phyloP scores from a whole-genome alignment of 2,797 vertebrate genomes.

The Octomys mimax region DNA sequence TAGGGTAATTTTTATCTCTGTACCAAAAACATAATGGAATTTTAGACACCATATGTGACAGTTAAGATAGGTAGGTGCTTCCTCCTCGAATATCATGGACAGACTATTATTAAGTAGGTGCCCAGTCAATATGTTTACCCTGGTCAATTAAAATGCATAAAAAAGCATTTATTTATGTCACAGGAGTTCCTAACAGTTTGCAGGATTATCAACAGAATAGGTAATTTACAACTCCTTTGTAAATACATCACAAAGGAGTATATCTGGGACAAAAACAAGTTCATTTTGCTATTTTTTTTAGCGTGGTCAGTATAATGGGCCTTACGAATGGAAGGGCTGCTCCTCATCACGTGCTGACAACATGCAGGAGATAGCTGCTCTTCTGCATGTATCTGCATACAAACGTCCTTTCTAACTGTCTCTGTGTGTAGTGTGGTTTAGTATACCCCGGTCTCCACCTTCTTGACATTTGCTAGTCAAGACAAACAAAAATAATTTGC shows the following conservation, averaged over 20 bases:
- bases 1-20: slow-evolving; percentile 30
- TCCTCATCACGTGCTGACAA: neutral
- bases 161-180: slow-evolving; percentile 47
- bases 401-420: neutral
- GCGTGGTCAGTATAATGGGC: neutral
- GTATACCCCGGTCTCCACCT: neutral
- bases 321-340: neutral
- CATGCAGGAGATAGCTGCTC: neutral
- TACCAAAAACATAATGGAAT: neutral
- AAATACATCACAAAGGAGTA: neutral
- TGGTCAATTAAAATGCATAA: slow-evolving; percentile 25
- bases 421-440: neutral
- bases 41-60: slow-evolving; percentile 28
- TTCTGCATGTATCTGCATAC: neutral
- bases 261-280: neutral
- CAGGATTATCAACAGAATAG: slow-evolving; percentile 22
- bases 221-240: neutral
- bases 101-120: slow-evolving; percentile 22
- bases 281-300: slow-evolving; percentile 29
- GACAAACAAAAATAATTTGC: slow-evolving; percentile 62
- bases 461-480: slow-evolving; percentile 56
- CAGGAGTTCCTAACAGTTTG: neutral
- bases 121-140: slow-evolving; percentile 30
- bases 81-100: slow-evolving; percentile 38
- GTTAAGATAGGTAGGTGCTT: slow-evolving; percentile 50